phyloP scores from a whole-genome alignment of 2,797 vertebrate species.

The Chelonia mydas region DNA sequence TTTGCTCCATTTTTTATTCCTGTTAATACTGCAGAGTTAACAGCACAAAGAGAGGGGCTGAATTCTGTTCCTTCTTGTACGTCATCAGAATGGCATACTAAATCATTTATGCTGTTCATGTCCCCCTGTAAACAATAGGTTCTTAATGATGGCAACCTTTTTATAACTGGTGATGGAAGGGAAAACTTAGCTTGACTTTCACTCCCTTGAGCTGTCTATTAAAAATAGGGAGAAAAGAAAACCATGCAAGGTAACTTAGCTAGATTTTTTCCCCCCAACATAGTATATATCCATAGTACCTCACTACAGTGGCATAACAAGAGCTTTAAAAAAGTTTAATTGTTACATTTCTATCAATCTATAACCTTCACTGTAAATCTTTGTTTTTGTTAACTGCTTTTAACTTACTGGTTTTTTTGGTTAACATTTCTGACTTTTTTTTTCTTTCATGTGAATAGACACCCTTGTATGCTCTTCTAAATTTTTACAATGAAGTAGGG shows the following conservation, averaged over 20 bases:
- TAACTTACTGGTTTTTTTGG: too few relatives aligned
- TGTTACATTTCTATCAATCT: background rate
- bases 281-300: background rate
- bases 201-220: background rate
- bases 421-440: background rate
- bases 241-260: background rate
- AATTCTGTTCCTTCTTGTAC: background rate
- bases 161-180: background rate
- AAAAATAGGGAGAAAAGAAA: background rate
- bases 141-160: background rate
- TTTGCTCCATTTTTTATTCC: background rate
- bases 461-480: background rate
- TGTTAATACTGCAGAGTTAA: background rate
- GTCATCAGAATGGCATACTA: background rate
- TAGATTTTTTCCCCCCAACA: background rate
- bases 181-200: background rate
- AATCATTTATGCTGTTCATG: background rate
- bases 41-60: background rate
- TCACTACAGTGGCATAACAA: background rate
- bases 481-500: background rate
- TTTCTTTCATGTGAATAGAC: background rate
- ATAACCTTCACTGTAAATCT: background rate
- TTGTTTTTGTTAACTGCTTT: too few relatives aligned
- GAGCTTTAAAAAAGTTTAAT: background rate
- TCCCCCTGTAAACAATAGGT: background rate